Conservation (phyloP, 2,113 vertebrate species). For the Atractosteus spatula region DNA sequence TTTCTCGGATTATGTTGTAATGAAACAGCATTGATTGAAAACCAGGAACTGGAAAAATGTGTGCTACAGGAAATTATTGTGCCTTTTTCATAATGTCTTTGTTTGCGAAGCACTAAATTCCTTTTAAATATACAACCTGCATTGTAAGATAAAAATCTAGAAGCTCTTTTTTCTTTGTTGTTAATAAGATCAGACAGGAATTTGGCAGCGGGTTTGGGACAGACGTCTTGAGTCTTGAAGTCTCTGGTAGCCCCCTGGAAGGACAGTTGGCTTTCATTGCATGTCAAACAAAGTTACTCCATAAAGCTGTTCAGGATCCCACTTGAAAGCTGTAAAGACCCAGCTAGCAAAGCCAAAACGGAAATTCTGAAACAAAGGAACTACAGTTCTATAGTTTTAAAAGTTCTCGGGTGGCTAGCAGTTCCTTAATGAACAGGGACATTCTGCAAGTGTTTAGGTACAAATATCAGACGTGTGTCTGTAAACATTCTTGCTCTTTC, state of each 20-base stretch:
- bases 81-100: too few species aligned
- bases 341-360: background rate
- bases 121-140: too few species aligned
- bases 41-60: too few species aligned
- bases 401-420: background rate
- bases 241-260: background rate
- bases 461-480: background rate
- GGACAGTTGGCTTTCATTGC: background rate
- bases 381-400: background rate
- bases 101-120: too few species aligned
- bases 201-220: background rate
- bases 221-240: background rate
- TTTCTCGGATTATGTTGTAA: too few species aligned
- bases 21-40: too few species aligned
- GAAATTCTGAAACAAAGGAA: background rate
- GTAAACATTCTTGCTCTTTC: background rate
- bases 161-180: background rate
- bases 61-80: too few species aligned
- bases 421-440: background rate
- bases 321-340: background rate
- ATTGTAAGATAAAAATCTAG: background rate
- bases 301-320: background rate
- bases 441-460: background rate
- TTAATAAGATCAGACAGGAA: background rate
- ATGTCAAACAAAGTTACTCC: background rate